Evolutionary conservation across 2,797 vertebrate species (phyloP).

Genomic region (Sorex maritimensis): DNA sequence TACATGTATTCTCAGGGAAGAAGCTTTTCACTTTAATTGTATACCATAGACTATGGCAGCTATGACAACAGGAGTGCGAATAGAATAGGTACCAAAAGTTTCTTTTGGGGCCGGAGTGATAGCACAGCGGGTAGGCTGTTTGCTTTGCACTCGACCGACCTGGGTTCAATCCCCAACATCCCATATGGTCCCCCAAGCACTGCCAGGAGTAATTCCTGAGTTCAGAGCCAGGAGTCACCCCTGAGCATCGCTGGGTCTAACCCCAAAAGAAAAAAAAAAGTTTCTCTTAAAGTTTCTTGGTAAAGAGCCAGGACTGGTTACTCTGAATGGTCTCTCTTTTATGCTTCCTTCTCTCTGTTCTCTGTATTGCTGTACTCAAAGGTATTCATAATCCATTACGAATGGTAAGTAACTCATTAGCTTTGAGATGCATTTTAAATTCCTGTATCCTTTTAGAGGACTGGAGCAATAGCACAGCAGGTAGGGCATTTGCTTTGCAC

Average conservation of each 20-base stretch:
- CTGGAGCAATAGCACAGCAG: too few relatives aligned
- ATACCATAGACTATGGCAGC: not conserved
- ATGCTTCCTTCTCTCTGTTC: conserved; percentile 6
- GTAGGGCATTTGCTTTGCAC: too few relatives aligned
- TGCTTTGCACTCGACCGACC: too few relatives aligned
- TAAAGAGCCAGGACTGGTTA: conserved; percentile 19
- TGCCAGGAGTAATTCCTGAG: too few relatives aligned
- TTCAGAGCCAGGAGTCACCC: too few relatives aligned
- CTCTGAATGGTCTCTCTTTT: not conserved
- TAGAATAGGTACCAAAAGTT: not conserved
- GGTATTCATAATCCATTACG: not conserved
- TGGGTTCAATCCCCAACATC: too few relatives aligned
- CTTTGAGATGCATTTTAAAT: conserved; percentile 66
- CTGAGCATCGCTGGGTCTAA: too few relatives aligned
- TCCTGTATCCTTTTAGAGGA: not conserved
- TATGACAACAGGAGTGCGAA: not conserved
- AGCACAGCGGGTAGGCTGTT: too few relatives aligned
- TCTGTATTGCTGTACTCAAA: conserved; percentile 9
- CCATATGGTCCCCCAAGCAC: too few relatives aligned
- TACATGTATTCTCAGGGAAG: conserved; percentile 38
- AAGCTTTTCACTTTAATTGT: conserved; percentile 32
- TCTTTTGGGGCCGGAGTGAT: not conserved
- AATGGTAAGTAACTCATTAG: conserved; percentile 18
- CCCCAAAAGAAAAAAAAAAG: not conserved
- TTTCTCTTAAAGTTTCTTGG: conserved; percentile 20